Base-by-base conservation (phyloP, 2,888 invertebrate genomes). In the Nomada hirtipes region DNA sequence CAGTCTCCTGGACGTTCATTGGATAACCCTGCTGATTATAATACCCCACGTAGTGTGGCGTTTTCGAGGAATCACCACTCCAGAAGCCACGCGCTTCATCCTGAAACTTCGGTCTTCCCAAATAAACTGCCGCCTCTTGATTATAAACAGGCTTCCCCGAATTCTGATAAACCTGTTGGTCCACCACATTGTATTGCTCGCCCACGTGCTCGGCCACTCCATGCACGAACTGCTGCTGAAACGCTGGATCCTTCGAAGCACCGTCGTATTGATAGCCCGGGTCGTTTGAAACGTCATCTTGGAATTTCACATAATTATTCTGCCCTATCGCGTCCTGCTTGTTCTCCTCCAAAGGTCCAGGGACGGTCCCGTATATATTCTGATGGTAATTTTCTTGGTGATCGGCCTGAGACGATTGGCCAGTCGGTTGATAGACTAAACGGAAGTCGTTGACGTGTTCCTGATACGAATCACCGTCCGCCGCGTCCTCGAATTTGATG, bases 401-500 rank as follows among this genome's bases (percentile, higher is more conserved):
- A 36, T 44, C 52, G 11, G 18, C 13, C 2, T 42, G 74, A 4
- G 15, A 18, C 4, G 61, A 20, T 11, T 53, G 72, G 0, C 2
- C 57, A 4, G 23, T 47, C 18, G 71, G 68, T 59, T 86, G 59
- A 15, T 52, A 36, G 0, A 74, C 26, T 11, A 75, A 0, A 11
- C 53, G 50, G 9, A 71, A 29, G n/a, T 64, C 36, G 1, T 77
- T 72, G 0, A 26, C 15, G 0, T 67, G 85, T 9, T 81, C 69
- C 1, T n/a, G 64, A 11, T 76, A 65, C 10, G 72, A 7, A 0
- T 4, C 18, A 0, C 70, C 57, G 0, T 79, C 76, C 2, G 74
- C 68, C 4, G 73, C 77, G 55, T 86, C 86, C 4, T 89, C 90
- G 44, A 91, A 89, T n/a, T 76, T 86, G 11, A 91, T 74, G 13